Conservation (phyloP, 2,113 vertebrate species). For the Petroica traversi region DNA sequence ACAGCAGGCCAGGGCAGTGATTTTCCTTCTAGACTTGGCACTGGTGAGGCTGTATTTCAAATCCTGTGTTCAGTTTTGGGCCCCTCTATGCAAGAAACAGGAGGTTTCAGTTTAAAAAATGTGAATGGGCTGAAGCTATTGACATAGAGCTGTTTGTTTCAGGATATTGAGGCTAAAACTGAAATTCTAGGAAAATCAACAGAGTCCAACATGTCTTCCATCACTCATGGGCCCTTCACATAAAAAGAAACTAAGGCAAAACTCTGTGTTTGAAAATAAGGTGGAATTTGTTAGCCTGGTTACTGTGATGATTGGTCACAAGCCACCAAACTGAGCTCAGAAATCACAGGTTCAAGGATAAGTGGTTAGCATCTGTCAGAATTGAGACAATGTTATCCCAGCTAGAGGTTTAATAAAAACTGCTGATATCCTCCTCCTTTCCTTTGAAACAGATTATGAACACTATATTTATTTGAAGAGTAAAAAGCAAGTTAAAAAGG, state of each 20-base stretch:
- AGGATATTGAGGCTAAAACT: background rate
- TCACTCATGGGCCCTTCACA: background rate
- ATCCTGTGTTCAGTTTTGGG: background rate
- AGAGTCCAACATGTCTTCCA: background rate
- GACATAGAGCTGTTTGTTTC: background rate
- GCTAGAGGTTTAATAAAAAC: background rate
- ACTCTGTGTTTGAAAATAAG: background rate
- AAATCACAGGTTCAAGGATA: background rate
- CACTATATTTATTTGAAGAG: background rate
- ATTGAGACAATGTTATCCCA: background rate
- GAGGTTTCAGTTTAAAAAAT: background rate
- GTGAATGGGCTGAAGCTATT: background rate
- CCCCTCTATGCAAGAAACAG: background rate
- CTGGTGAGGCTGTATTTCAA: background rate
- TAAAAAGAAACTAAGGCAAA: constrained; percentile 21
- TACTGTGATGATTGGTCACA: constrained; percentile 57
- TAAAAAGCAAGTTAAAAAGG: background rate
- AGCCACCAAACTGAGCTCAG: constrained; percentile 17
- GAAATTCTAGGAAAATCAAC: constrained; percentile 23
- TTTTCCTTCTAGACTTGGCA: background rate
- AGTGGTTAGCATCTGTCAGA: background rate
- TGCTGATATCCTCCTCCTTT: background rate
- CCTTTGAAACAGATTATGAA: background rate
- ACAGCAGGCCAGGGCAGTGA: background rate
- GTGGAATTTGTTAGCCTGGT: constrained; percentile 14